Base-by-base conservation (phyloP, 2,113 vertebrate species). In the Aramus guarauna region DNA sequence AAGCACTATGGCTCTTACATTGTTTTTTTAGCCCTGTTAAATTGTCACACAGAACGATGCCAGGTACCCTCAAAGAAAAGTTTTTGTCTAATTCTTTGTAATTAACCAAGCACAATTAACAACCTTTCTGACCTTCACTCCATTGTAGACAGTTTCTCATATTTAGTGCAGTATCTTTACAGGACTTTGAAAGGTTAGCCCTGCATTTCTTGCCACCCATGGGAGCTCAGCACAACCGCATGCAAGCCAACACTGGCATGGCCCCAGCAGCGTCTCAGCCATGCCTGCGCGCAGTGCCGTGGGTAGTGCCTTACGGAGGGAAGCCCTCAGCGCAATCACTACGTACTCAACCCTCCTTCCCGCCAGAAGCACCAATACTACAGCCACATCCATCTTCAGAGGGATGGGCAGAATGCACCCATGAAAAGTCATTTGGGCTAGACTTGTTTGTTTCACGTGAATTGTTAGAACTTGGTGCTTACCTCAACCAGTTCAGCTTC, bases 211-310 rank as follows among this genome's bases (percentile, higher is more conserved):
- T 43, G 30, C 21, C n/a, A 53, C 18, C 9, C 17, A 22, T 1
- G 2, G 68, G 20, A 88, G 26, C 66, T 67, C 41, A 73, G 66
- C 59, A 45, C 11, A 20, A 12, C 26, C 34, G 32, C 32, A 7
- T 4, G 29, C 47, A 69, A 39, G 68, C 48, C 18, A 23, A 15
- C 6, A 5, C 15, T 16, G 27, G 12, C 17, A 37, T 1, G 4
- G 63, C 56, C 58, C 36, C 73, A 48, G 50, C 37, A 59, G 52
- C 5, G 1, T 6, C 55, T 21, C 66, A 52, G 72, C 20, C 29
- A 16, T 3, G 7, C 29, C 41, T 45, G 41, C 0, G 0, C 0
- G 0, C 36, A 12, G 19, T 19, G 41, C 11, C 62, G 47, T 2
- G 1, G 37, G 16, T 13, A n/a, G 30, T 30, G 19, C 26, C 21